A percentile compares a stretch with the other conserved stretches of the same genome.
phyloP scores from a whole-genome alignment of 2,888 invertebrate genomes.

The Cepaea hortensis region DNA sequence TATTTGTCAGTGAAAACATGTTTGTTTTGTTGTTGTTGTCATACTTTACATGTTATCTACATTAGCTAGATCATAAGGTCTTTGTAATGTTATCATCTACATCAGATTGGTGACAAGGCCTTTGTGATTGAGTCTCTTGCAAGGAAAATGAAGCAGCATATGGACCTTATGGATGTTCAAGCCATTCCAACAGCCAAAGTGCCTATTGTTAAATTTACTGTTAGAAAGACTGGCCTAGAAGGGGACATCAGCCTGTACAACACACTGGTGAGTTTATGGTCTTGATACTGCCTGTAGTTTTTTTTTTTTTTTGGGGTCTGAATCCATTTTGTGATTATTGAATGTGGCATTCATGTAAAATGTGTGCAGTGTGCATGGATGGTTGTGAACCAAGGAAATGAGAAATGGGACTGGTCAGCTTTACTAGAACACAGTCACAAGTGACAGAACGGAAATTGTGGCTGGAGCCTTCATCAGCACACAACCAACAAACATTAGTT shows the following conservation, averaged over 20 bases:
- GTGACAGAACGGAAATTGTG: too few species aligned
- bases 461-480: too few species aligned
- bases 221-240: constrained; percentile 76
- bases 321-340: too few species aligned
- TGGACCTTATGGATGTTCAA: constrained; percentile 75
- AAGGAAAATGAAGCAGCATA: constrained; percentile 72
- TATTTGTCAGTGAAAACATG: too few species aligned
- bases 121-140: constrained; percentile 76
- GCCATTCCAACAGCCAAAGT: constrained; percentile 81
- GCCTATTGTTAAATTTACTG: constrained; percentile 81
- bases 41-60: too few species aligned
- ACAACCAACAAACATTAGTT: too few species aligned
- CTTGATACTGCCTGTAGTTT: neutral
- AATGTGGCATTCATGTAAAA: too few species aligned
- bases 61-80: neutral
- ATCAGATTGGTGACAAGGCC: constrained; percentile 63
- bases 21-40: too few species aligned
- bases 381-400: too few species aligned
- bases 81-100: neutral
- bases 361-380: too few species aligned
- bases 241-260: constrained; percentile 82
- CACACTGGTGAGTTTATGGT: constrained; percentile 75
- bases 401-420: too few species aligned
- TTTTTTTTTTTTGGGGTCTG: neutral
- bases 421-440: too few species aligned